Conservation (phyloP, 2,888 invertebrate species). For the Eilema depressum region DNA sequence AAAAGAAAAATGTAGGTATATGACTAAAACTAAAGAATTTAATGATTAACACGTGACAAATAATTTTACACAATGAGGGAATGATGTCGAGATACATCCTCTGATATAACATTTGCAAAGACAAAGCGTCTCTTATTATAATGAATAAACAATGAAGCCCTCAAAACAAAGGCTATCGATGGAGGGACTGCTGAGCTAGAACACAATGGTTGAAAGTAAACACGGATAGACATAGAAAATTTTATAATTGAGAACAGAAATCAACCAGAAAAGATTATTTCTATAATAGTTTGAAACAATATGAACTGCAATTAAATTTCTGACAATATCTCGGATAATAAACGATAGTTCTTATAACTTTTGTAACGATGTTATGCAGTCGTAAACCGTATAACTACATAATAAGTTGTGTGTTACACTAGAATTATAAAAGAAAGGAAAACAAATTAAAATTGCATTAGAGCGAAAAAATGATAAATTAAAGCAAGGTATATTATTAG, state of each 20-base stretch:
- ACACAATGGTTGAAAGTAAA: conserved; percentile 39
- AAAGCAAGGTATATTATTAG: neutral
- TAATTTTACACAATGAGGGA: conserved; percentile 34
- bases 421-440: neutral
- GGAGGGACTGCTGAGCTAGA: conserved; percentile 43
- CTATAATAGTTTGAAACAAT: neutral
- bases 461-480: neutral
- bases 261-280: neutral
- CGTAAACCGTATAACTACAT: neutral
- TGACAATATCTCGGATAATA: neutral
- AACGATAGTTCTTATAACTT: neutral
- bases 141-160: conserved; percentile 69
- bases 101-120: conserved; percentile 48
- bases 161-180: conserved; percentile 61
- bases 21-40: conserved; percentile 25
- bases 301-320: neutral
- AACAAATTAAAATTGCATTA: neutral
- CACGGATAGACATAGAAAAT: conserved; percentile 24
- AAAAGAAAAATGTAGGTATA: too few species aligned
- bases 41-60: conserved; percentile 36
- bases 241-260: conserved; percentile 26
- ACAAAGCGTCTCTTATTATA: conserved; percentile 56
- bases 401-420: neutral
- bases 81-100: conserved; percentile 49
- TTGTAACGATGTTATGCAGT: neutral